These are phyloP conservation scores for Heliconius aoede DNA, from an alignment of 2,888 invertebrate genomes.

Conservation along the genomic window DNA sequence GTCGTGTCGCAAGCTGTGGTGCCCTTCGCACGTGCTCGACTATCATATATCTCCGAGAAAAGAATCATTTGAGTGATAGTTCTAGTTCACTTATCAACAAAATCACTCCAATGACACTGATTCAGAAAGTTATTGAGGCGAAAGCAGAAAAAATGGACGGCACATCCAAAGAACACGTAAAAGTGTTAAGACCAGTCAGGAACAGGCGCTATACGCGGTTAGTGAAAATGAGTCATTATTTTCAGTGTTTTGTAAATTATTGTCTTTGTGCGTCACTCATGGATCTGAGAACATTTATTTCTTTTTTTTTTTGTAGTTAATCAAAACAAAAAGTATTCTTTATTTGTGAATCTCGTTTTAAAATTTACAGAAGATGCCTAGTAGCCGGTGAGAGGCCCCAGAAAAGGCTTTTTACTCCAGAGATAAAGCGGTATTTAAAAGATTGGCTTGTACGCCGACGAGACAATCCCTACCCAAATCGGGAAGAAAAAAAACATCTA, in stretches of 20 bases:
- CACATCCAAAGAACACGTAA: conserved; percentile 73
- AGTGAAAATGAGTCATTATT: conserved; percentile 76
- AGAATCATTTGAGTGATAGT: conserved; percentile 31
- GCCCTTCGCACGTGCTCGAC: conserved; percentile 76
- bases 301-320: conserved; percentile 56
- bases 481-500: conserved; percentile 89
- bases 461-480: conserved; percentile 90
- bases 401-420: conserved; percentile 90
- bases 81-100: conserved; percentile 7
- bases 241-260: conserved; percentile 64
- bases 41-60: conserved; percentile 40
- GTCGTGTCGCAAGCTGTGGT: conserved; percentile 71
- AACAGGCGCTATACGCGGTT: conserved; percentile 89
- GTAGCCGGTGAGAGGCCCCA: conserved; percentile 86
- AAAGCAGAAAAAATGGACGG: conserved; percentile 67
- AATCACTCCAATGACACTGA: conserved; percentile 66
- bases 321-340: conserved; percentile 33
- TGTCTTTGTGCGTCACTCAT: conserved; percentile 78
- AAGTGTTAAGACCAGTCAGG: conserved; percentile 86
- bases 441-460: conserved; percentile 90
- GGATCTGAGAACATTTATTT: conserved; percentile 52
- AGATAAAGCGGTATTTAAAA: conserved; percentile 90
- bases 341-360: conserved; percentile 10
- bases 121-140: conserved; percentile 61
- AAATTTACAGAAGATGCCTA: conserved; percentile 79